Base-by-base conservation (phyloP, 1,140 invertebrate species). In the Tetramorium simillimum region DNA sequence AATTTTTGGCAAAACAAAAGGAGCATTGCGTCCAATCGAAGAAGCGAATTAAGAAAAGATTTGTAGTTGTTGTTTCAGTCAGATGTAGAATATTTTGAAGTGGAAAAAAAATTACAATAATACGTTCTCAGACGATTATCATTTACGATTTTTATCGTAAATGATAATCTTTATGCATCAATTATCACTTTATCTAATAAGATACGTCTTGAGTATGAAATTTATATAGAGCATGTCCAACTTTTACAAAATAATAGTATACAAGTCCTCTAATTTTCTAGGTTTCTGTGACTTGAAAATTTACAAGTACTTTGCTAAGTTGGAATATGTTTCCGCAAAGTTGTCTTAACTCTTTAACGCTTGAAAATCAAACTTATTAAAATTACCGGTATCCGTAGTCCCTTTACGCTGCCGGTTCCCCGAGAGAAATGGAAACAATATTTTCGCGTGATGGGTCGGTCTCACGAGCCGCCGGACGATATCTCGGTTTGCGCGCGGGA, bases 401-500 rank as follows among this genome's bases (percentile, higher is more conserved):
- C 16, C 24, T 43, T 77, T 6, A 9, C 12, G n/a, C 16, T 0
- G 46, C n/a, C 33, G 21, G 9, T 18, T 21, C 16, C 12, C 21
- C 33, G 33, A 46, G 6, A 56, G 21, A 72, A 72, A 84, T 60
- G 21, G 37, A 58, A 37, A 69, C 40, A 37, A 82, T 82, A 73
- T 73, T 49, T 46, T 62, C 2, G 16, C 40, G 40, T n/a, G 24
- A 18, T 43, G n/a, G 40, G 24, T 60, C 69, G 67, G 73, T 73
- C 67, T 73, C 1, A 10, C 49, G 51, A 1, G 21, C 14, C 78
- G 24, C 0, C n/a, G 28, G 14, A 9, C 73, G 73, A 56, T 67
- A 63, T 85, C 60, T 85, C 82, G 40, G 18, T 82, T 49, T n/a
- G 7, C 51, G 67, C 37, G 80, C 53, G 40, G n/a, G 12, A 53